Base-by-base conservation (phyloP, 92 coral and sea anemone species). In the Zoanthus sociatus region DNA sequence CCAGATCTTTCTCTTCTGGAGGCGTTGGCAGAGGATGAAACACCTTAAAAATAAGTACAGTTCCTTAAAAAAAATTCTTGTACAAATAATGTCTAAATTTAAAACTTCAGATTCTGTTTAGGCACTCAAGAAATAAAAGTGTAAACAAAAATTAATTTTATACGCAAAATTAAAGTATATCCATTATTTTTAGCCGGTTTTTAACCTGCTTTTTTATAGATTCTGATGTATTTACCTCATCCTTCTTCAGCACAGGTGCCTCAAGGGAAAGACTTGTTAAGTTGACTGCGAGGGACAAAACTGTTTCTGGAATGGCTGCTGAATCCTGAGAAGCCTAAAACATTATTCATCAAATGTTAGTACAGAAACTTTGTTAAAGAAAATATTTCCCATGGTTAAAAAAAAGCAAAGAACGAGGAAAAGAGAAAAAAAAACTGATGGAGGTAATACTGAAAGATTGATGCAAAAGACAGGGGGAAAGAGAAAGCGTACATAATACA, bases 321-420 rank as follows among this genome's bases (percentile, higher is more conserved):
- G 90, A 90, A 68, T 95, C 96, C 61, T 86, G 84, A 47, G 92
- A 74, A 20, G 98, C 99, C 99, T 97, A 32, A 63, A 69, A 69
- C 5, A 54, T 10, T 1, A 46, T 13, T 48, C 12, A 31, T 55
- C 83, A 71, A 15, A 46, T 14, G 15, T 21, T 42, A 68, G 55
- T 8, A 51, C 66, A 84, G 5, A 72, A 66, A 6, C 69, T 63
- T 8, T 20, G 20, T 6, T 2, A 63, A 63, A 63, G 10, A 20
- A 16, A 7, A 17, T 4, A 3, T 60, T 60, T 17, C 9, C 12
- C 12, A 50, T 50, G 1, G 10, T 48, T 1, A 7, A 50, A 6
- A 3, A 11, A 2, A 50, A 3, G 7, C 9, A 11, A 7, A 11
- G 55, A 7, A 50, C 0, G 55, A 50, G 55, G 55, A 50, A 9